Evolutionary conservation across 2,113 vertebrate genomes (phyloP), one percentile per base, ranked within the genome.

Genomic region (Cryptotis parvus): DNA sequence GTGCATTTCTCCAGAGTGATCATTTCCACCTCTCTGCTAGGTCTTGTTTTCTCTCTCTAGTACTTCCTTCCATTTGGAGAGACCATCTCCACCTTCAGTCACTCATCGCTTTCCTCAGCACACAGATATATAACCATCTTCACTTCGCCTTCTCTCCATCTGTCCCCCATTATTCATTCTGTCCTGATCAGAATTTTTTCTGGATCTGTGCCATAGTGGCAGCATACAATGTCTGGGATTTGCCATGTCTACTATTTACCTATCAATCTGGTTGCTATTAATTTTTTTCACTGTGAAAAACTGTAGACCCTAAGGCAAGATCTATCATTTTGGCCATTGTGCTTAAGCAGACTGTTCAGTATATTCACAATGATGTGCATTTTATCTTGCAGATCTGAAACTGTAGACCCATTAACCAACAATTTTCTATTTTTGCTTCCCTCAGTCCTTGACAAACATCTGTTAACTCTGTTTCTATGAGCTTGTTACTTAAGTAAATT

Each of bases 401-500:
- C 27, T 55, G 37, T 49, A 0, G 18, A 35, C 7, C 9, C 45
- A 52, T 52, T 72, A 31, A 80, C 31, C 10, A 66, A 9, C 1
- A 63, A 15, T 33, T 69, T 4, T 35, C n/a, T 33, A 4, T 45
- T 63, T 65, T 4, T 1, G 15, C 9, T 33, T 15, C n/a, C 80
- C 9, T 20, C 10, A 5, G 14, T 24, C 8, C 11, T 66, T 69
- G 66, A 27, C 9, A 79, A 52, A 26, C 43, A 43, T 6, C 1
- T 37, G 49, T 77, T 27, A 65, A 20, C 49, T 81, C 94, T 90
- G 18, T 90, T 81, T 85, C 90, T 65, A 4, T 41, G 78, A 52
- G 15, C 11, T 16, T 61, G 61, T 26, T 39, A 66, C 31, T 63
- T 49, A n/a, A 73, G 27, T 24, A n/a, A 26, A 68, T 65, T 80